A percentile compares a stretch with the other conserved stretches of the same genome.
Evolutionary conservation across 2,797 vertebrate genomes (phyloP).

Genomic region (Alauda arvensis): DNA sequence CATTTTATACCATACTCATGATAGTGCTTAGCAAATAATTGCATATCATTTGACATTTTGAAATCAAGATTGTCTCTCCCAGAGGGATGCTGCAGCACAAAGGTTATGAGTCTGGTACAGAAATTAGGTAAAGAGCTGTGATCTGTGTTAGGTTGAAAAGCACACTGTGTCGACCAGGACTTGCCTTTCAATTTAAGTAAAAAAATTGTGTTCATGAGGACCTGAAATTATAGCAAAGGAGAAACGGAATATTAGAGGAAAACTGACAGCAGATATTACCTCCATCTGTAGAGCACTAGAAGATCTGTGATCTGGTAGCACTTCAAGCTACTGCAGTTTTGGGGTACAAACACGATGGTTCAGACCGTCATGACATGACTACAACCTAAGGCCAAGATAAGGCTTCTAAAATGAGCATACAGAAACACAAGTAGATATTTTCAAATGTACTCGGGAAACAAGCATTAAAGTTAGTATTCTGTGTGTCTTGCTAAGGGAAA

Average conservation of each 20-base stretch:
- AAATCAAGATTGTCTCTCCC: conserved; percentile 3
- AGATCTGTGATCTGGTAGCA: background rate
- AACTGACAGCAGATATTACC: background rate
- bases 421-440: background rate
- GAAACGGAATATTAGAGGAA: background rate
- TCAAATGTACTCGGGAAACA: background rate
- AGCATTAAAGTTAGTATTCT: background rate
- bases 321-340: background rate
- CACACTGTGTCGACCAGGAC: background rate
- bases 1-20: background rate
- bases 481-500: background rate
- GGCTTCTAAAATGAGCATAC: background rate
- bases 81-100: background rate
- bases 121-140: background rate
- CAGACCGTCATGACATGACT: background rate
- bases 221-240: background rate
- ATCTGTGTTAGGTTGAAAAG: background rate
- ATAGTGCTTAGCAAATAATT: background rate
- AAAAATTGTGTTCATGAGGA: background rate
- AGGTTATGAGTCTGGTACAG: background rate
- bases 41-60: background rate
- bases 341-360: background rate
- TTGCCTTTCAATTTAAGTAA: background rate
- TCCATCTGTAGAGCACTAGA: background rate
- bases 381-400: background rate